Evolutionary conservation across 2,797 vertebrate genomes (phyloP).

Genomic region (Oreochromis grahami): DNA sequence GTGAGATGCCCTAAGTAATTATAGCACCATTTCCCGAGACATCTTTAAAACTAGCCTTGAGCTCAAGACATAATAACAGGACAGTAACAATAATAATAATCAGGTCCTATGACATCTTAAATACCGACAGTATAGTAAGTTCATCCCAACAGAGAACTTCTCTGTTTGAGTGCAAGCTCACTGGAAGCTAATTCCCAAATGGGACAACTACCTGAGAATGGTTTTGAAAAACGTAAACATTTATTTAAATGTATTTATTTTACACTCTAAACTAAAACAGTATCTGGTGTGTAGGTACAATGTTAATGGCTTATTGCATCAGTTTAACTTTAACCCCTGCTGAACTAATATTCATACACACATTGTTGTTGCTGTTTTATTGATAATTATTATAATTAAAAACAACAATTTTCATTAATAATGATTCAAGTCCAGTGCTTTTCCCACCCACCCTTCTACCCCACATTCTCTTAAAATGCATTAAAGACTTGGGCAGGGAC

Average conservation of each 20-base stretch:
- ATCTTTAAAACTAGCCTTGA: not conserved
- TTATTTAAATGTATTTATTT: not conserved
- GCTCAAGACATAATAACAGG: not conserved
- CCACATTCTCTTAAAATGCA: not conserved
- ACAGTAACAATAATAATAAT: not conserved
- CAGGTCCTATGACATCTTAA: not conserved
- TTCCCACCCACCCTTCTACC: not conserved
- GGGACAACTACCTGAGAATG: not conserved
- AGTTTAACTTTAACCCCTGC: not conserved
- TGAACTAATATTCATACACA: not conserved
- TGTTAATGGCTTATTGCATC: not conserved
- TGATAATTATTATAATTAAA: not conserved
- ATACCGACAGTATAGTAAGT: not conserved
- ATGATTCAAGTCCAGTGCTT: not conserved
- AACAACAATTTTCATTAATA: not conserved
- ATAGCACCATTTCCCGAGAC: not conserved
- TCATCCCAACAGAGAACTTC: not conserved
- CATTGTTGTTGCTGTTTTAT: not conserved
- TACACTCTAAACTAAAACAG: not conserved
- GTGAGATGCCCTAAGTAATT: not conserved
- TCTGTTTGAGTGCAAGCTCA: not conserved
- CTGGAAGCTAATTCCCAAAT: not conserved
- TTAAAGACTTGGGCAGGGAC: not conserved
- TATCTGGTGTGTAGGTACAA: not conserved
- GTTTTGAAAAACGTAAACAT: not conserved